Evolutionary conservation across 2,113 vertebrate species (phyloP).

Genomic region (Megaceryle maxima): DNA sequence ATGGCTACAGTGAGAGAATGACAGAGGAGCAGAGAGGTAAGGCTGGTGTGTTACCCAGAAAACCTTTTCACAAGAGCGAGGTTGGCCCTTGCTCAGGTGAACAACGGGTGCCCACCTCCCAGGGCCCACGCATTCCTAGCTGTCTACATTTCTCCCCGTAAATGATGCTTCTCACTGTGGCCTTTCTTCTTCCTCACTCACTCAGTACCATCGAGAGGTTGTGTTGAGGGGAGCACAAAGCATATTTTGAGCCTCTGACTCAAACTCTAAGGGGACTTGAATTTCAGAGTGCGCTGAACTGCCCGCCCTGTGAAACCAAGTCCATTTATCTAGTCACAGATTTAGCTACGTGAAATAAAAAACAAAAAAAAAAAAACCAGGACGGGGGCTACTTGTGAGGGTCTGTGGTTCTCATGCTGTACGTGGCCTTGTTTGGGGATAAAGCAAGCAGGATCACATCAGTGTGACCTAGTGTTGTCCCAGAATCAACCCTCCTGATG

Average conservation of each 20-base stretch:
- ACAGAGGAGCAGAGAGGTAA: not conserved
- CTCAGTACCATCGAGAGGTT: not conserved
- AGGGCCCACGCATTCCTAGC: not conserved
- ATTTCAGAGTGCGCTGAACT: not conserved
- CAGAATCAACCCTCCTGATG: not conserved
- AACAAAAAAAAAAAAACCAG: not conserved
- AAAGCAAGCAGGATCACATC: not conserved
- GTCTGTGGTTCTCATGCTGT: not conserved
- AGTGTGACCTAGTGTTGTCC: not conserved
- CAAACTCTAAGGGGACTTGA: not conserved
- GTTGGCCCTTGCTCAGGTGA: not conserved
- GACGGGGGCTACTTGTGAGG: not conserved
- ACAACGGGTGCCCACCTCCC: not conserved
- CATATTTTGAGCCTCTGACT: not conserved
- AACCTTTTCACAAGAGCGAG: not conserved
- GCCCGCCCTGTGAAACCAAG: not conserved
- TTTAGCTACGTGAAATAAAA: not conserved
- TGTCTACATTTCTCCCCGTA: not conserved
- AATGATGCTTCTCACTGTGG: not conserved
- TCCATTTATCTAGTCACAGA: not conserved
- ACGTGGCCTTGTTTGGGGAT: not conserved
- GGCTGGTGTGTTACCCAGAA: not conserved
- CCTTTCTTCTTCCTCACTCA: not conserved
- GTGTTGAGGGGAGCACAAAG: not conserved
- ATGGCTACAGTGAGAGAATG: conserved; percentile 71